Conservation (phyloP, 2,888 invertebrate species). For the Steinernema hermaphroditum region DNA sequence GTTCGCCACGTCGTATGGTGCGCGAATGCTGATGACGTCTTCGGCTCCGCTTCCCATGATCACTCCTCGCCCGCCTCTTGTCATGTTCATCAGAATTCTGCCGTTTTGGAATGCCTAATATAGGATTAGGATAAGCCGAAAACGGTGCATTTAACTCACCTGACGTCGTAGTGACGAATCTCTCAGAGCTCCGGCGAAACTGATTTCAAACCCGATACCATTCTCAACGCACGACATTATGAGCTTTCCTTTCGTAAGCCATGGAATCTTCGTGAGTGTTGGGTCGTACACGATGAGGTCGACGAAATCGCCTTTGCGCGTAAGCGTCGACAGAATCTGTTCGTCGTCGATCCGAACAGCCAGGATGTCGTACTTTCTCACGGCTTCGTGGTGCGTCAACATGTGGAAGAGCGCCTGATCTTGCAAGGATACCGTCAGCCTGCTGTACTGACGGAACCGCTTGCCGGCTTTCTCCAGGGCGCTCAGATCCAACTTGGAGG, state of each 20-base stretch:
- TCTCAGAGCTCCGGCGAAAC: constrained; percentile 48
- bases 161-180: constrained; percentile 43
- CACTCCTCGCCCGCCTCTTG: constrained; percentile 48
- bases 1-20: constrained; percentile 65
- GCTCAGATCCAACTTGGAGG: constrained; percentile 48
- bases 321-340: constrained; percentile 58
- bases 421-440: constrained; percentile 49
- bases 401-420: constrained; percentile 49
- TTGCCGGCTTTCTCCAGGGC: constrained; percentile 52
- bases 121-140: constrained; percentile 38
- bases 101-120: constrained; percentile 50
- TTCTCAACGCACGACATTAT: constrained; percentile 42
- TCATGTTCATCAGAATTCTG: constrained; percentile 47
- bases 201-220: constrained; percentile 52
- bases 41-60: constrained; percentile 57
- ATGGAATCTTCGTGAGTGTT: constrained; percentile 40
- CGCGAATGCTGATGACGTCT: constrained; percentile 58
- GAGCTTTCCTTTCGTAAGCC: constrained; percentile 48
- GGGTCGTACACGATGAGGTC: constrained; percentile 59
- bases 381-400: constrained; percentile 48
- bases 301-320: constrained; percentile 60
- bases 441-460: constrained; percentile 62
- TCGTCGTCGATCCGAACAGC: constrained; percentile 60
- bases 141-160: constrained; percentile 38
- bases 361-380: constrained; percentile 57